phyloP scores from a whole-genome alignment of 2,797 vertebrate species.

The Leptatherina wallacei region DNA sequence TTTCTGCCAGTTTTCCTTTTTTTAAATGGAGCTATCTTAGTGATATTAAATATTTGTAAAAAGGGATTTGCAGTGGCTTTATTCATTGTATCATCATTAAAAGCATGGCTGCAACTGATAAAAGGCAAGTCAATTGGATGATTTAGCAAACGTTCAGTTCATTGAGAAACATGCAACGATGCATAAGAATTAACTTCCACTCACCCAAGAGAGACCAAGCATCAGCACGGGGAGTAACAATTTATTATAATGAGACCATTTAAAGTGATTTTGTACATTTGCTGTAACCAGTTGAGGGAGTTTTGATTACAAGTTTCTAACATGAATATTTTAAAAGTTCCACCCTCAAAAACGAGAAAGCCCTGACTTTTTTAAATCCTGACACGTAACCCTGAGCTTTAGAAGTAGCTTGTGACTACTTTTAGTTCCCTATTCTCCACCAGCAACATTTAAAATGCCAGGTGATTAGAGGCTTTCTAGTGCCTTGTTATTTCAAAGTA shows the following conservation, averaged over 20 bases:
- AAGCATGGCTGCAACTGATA: conserved; percentile 4
- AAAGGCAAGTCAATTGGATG: neutral
- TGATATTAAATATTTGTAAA: conserved; percentile 6
- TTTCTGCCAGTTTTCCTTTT: conserved; percentile 11
- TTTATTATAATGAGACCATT: neutral
- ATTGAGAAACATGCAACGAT: neutral
- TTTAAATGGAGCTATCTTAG: neutral
- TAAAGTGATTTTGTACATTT: neutral
- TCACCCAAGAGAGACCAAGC: neutral
- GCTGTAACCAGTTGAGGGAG: neutral
- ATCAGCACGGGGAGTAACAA: conserved; percentile 6
- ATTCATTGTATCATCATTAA: conserved; percentile 1
- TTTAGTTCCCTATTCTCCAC: conserved; percentile 51
- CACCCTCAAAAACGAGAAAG: conserved; percentile 15
- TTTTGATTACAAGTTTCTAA: conserved; percentile 19
- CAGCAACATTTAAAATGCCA: conserved; percentile 52
- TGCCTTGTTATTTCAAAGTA: conserved; percentile 68
- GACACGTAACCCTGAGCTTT: conserved; percentile 16
- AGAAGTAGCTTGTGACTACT: conserved; percentile 30
- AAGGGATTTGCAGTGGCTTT: neutral
- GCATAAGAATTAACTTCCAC: neutral
- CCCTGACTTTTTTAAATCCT: conserved; percentile 22
- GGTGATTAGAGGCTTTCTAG: conserved; percentile 69
- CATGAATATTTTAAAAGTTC: conserved; percentile 41
- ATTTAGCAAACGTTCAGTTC: conserved; percentile 6